phyloP scores from a whole-genome alignment of 37 sponge, comb jelly and placozoan genomes.

The Agelas oroides region DNA sequence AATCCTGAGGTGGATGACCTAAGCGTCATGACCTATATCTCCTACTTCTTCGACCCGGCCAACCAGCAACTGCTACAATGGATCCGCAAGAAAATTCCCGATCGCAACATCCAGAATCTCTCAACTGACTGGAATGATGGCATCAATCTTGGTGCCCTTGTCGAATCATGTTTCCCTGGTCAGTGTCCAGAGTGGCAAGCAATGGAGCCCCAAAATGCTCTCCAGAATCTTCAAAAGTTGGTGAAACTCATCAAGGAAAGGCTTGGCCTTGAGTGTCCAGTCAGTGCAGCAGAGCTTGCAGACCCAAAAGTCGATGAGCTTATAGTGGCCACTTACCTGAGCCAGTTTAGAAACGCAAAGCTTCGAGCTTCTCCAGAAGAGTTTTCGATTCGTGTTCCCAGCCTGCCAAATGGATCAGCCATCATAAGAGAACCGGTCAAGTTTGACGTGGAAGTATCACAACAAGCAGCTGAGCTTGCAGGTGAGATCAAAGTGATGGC shows the following conservation, averaged over 20 bases:
- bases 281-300: slow-evolving; percentile 64
- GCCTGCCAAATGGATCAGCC: slow-evolving; percentile 25
- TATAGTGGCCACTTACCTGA: slow-evolving; percentile 73
- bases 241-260: slow-evolving; percentile 42
- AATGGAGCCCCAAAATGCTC: slow-evolving; percentile 62
- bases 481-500: slow-evolving; percentile 46
- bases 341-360: slow-evolving; percentile 71
- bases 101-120: slow-evolving; percentile 78
- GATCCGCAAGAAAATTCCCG: slow-evolving; percentile 82
- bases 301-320: slow-evolving; percentile 89
- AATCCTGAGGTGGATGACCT: slow-evolving; percentile 89
- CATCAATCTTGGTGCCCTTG: slow-evolving; percentile 79
- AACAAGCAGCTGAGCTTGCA: slow-evolving; percentile 36
- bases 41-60: slow-evolving; percentile 77
- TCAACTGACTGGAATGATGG: slow-evolving; percentile 90
- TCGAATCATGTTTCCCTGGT: slow-evolving; percentile 77
- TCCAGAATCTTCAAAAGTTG: slow-evolving; percentile 59
- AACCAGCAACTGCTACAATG: slow-evolving; percentile 75
- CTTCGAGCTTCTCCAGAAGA: slow-evolving; percentile 55
- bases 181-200: slow-evolving; percentile 73
- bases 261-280: slow-evolving; percentile 56
- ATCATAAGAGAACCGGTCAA: slow-evolving; percentile 42
- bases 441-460: slow-evolving; percentile 47
- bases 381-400: slow-evolving; percentile 29
- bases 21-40: slow-evolving; percentile 90